A percentile compares a stretch with the other conserved stretches of the same genome.
These are phyloP conservation scores for Channa maculata DNA, from an alignment of 2,113 vertebrate genomes.

Conservation along the genomic window DNA sequence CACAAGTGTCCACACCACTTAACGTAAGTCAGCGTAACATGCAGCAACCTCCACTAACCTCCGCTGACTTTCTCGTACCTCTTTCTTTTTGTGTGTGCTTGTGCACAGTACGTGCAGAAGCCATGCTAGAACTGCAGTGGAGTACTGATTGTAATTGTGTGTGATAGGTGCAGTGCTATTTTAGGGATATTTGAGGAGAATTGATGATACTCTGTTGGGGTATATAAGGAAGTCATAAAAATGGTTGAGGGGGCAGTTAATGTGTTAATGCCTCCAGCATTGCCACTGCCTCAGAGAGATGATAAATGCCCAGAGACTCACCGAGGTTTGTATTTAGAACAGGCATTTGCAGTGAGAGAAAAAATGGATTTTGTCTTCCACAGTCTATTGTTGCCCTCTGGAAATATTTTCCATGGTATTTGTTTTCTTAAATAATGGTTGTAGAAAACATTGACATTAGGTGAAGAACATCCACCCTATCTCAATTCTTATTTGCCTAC, in stretches of 20 bases:
- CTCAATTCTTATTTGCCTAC: neutral
- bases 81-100: too few relatives aligned
- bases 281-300: conserved; percentile 7
- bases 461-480: neutral
- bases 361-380: neutral
- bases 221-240: conserved; percentile 28
- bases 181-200: conserved; percentile 13
- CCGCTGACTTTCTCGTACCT: too few relatives aligned
- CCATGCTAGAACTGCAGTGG: neutral
- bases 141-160: conserved; percentile 32
- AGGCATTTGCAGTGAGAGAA: neutral
- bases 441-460: neutral
- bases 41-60: neutral
- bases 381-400: neutral
- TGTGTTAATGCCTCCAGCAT: conserved; percentile 24
- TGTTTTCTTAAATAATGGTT: neutral
- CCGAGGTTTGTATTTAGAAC: neutral
- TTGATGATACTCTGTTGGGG: conserved; percentile 5
- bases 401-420: neutral
- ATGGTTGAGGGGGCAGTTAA: neutral
- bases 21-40: conserved; percentile 39
- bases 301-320: neutral
- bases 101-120: neutral
- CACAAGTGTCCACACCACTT: conserved; percentile 11
- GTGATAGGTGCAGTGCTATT: conserved; percentile 40